Evolutionary conservation across 1,140 invertebrate genomes (phyloP).

Genomic region (Caenorhabditis remanei): DNA sequence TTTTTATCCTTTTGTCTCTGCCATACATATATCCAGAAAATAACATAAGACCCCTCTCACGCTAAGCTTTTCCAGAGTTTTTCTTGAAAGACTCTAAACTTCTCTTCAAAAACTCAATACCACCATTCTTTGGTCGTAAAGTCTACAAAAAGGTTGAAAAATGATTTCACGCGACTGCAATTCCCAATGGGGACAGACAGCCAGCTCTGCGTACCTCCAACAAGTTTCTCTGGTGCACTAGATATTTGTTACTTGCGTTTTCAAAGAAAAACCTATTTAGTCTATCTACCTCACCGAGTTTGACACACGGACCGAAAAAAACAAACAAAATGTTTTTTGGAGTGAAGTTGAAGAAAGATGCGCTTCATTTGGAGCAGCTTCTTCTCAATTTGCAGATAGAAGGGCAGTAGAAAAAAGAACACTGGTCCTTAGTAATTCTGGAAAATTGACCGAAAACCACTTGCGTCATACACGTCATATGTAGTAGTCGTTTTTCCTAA

Average conservation of each 20-base stretch:
- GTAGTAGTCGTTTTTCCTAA: not conserved
- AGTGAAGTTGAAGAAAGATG: not conserved
- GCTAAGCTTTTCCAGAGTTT: too few relatives aligned
- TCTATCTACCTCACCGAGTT: not conserved
- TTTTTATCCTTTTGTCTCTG: too few relatives aligned
- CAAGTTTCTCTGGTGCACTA: not conserved
- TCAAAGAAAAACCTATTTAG: constrained; percentile 9
- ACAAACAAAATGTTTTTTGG: constrained; percentile 15
- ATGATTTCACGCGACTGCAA: constrained; percentile 27
- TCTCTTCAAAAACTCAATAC: not conserved
- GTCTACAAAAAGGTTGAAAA: constrained; percentile 44
- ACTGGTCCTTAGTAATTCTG: constrained; percentile 27
- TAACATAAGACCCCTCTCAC: too few relatives aligned
- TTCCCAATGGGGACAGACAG: not conserved
- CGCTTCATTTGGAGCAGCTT: not conserved
- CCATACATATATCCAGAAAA: too few relatives aligned
- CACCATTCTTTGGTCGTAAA: not conserved
- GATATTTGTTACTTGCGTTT: not conserved
- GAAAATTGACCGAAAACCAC: not conserved
- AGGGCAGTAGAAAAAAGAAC: constrained; percentile 9
- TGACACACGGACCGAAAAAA: not conserved
- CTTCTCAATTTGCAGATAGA: constrained; percentile 44
- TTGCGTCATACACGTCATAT: not conserved
- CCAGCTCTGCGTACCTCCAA: not conserved
- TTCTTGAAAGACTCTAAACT: too few relatives aligned